Base-by-base conservation (phyloP, 2,888 invertebrate species). In the Choreutis nemorana region DNA sequence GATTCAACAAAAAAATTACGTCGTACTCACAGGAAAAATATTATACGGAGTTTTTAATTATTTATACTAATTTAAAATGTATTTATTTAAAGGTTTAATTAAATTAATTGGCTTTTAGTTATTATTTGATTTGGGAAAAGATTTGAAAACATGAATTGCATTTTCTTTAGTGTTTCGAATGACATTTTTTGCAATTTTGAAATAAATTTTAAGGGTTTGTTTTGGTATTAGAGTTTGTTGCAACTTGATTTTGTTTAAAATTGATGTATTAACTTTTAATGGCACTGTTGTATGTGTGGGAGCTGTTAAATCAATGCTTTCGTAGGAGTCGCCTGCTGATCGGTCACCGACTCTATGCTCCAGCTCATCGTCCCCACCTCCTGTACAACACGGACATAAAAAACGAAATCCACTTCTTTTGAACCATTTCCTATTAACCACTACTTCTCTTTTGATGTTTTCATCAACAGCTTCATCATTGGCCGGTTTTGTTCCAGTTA, bases 301-400 rank as follows among this genome's bases (percentile, higher is more conserved):
- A 29, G 33, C 34, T 20, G 33, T 34, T 23, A 70, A 40, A 33
- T 67, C 53, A 8, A 72, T 59, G 28, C 48, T 62, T 47, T 71
- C 66, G 34, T 59, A 70, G 2, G 65, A 70, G 34, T 46, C 55
- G n/a, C 45, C 25, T 41, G 44, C 31, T 35, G 35, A 26, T 28
- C 32, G 33, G 45, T 50, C 2, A 42, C 41, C 29, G 34, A 32
- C 23, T 39, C 23, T 28, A n/a, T 21, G 34, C 33, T 56, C 48
- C 11, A 44, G 29, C 4, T 34, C 37, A 30, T 55, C 55, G 1
- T 50, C 53, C n/a, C 42, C 46, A 4, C 55, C 57, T 3, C 62
- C 60, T 14, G 52, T 50, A 34, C 70, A 70, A 38, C 73, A 73
- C 1, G 73, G 71, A 26, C 72, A 75, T 1, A 60, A 12, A 0